Conservation (phyloP, 2,888 invertebrate species). For the Heliconius erato region DNA sequence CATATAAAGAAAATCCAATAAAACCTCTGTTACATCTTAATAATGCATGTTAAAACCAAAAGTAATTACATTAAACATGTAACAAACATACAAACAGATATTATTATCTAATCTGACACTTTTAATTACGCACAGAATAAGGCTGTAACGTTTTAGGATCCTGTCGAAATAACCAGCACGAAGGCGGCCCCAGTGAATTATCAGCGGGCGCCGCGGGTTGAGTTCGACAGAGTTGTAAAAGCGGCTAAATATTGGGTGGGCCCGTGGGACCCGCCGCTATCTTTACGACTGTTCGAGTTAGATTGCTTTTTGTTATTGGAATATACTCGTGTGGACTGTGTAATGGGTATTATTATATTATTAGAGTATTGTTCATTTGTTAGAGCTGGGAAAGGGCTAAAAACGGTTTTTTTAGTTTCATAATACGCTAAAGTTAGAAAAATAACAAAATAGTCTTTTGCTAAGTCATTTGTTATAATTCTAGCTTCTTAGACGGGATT, state of each 20-base stretch:
- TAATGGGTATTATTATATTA: slow-evolving; percentile 35
- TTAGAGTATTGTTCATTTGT: slow-evolving; percentile 18
- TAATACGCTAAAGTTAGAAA: background rate
- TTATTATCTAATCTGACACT: slow-evolving; percentile 55
- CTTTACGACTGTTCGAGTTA: slow-evolving; percentile 77
- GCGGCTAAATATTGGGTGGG: slow-evolving; percentile 68
- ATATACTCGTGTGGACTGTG: slow-evolving; percentile 55
- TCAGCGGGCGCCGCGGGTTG: slow-evolving; percentile 58
- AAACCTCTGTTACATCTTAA: slow-evolving; percentile 5
- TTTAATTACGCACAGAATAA: slow-evolving; percentile 55
- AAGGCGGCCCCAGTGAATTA: slow-evolving; percentile 57
- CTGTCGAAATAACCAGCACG: slow-evolving; percentile 53
- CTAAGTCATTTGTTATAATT: too few relatives aligned
- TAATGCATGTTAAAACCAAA: slow-evolving; percentile 21
- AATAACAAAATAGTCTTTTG: too few relatives aligned
- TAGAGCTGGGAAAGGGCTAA: background rate
- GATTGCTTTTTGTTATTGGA: slow-evolving; percentile 82
- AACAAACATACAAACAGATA: slow-evolving; percentile 45
- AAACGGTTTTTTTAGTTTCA: background rate
- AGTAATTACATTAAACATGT: slow-evolving; percentile 18
- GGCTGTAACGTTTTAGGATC: slow-evolving; percentile 50
- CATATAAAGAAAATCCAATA: background rate
- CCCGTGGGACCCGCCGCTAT: slow-evolving; percentile 74
- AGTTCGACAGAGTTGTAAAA: slow-evolving; percentile 69
- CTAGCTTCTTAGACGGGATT: too few relatives aligned